Percentiles rank a stretch among this genome's conserved stretches.
These are phyloP conservation scores for Autographa pulchrina DNA, from an alignment of 2,888 invertebrate species.

Conservation along the genomic window DNA sequence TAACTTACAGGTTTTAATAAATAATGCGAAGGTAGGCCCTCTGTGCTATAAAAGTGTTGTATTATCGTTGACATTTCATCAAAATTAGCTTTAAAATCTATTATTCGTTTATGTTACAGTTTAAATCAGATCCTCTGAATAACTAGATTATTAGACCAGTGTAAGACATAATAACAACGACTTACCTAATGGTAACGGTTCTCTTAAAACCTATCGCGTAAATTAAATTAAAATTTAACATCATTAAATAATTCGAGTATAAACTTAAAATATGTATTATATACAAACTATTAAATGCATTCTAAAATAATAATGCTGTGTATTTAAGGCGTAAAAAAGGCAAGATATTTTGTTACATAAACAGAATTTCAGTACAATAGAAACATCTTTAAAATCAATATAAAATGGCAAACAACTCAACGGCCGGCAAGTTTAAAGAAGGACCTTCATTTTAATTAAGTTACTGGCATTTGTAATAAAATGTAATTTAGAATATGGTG, in stretches of 20 bases:
- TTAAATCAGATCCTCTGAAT: neutral
- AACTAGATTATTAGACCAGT: neutral
- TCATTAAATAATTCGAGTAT: conserved; percentile 52
- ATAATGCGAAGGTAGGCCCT: conserved; percentile 54
- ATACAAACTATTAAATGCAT: conserved; percentile 70
- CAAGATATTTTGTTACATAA: conserved; percentile 72
- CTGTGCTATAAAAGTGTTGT: conserved; percentile 20
- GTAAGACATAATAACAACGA: conserved; percentile 38
- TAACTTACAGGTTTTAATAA: conserved; percentile 38
- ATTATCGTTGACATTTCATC: conserved; percentile 48
- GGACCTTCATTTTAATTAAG: conserved; percentile 21
- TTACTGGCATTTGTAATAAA: conserved; percentile 17
- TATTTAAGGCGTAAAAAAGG: conserved; percentile 58
- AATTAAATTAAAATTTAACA: conserved; percentile 43
- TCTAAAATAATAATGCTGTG: conserved; percentile 62
- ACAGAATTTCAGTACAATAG: conserved; percentile 13
- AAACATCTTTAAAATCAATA: conserved; percentile 5
- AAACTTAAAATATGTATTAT: conserved; percentile 59
- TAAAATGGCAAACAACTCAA: conserved; percentile 48
- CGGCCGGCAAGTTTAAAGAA: conserved; percentile 54
- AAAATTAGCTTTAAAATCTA: conserved; percentile 36
- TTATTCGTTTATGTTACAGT: conserved; percentile 31
- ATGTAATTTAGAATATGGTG: neutral
- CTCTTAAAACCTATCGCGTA: conserved; percentile 32
- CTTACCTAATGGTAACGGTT: conserved; percentile 57